Evolutionary conservation across 92 coral and sea anemone species (phyloP), one percentile per base, ranked within the genome.

Genomic region (Diadumene lineata): DNA sequence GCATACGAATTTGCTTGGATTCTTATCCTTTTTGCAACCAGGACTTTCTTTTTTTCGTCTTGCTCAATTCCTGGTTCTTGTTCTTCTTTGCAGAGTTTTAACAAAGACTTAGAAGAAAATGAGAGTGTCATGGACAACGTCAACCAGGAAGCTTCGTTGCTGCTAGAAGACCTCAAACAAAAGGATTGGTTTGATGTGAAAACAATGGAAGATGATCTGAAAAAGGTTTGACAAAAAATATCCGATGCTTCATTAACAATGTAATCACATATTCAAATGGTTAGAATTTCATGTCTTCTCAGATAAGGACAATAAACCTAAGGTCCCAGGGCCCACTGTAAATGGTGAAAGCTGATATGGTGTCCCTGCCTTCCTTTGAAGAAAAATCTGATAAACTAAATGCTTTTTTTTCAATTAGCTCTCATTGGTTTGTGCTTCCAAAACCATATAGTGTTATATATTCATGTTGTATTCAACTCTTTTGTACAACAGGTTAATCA

Each of bases 161-260:
- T 96, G 67, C 77, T 96, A 43, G 92, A 83, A 38, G 99, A 92
- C 30, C 80, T 96, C 31, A 89, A 86, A 43, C 83, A 82, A 48
- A 50, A 86, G 7, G 97, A 87, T 48, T 97, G 99, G 61, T 88
- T 92, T 64, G 94, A 92, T 72, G 86, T 84, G 69, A 83, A 78
- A 66, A 80, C 77, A 26, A 80, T 96, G 72, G 99, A 92, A 68
- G 86, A 85, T 56, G 97, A 96, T 53, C 79, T 96, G 1, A 76
- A 86, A 38, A 67, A 75, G 69, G 98, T 94, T 43, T 76, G 78
- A 53, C 58, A 13, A 16, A 21, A 53, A 23, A 17, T 38, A 79
- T 60, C 8, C 58, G 18, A 9, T 44, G 51, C 17, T 44, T n/a
- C n/a, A n/a, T n/a, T n/a, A 18, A 34, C 10, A 19, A 56, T 3